Conservation (phyloP, 2,113 vertebrate genomes). For the Pyxicephalus adspersus region DNA sequence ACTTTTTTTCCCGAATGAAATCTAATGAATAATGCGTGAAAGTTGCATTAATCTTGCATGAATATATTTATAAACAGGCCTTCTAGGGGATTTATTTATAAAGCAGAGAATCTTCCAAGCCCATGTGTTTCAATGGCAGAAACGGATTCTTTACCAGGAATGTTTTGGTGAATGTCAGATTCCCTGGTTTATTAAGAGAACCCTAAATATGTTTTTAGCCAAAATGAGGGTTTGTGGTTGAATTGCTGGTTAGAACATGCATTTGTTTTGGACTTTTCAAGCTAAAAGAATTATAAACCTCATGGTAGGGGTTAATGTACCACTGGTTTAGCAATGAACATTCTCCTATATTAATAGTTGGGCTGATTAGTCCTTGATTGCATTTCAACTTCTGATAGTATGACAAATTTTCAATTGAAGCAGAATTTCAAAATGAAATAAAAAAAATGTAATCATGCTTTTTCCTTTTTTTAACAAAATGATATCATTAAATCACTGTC, state of each 20-base stretch:
- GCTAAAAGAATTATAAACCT: constrained; percentile 23
- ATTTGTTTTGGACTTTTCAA: neutral
- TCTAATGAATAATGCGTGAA: too few species aligned
- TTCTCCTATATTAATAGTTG: neutral
- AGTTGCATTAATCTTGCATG: too few species aligned
- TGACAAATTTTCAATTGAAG: neutral
- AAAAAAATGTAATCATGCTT: neutral
- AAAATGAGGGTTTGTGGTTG: too few species aligned
- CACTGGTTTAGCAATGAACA: constrained; percentile 31
- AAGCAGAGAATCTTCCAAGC: too few species aligned
- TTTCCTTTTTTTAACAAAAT: neutral
- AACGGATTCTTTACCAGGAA: too few species aligned
- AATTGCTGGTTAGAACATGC: neutral
- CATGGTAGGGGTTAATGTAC: rapidly evolving
- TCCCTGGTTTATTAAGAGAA: too few species aligned
- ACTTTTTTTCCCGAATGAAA: too few species aligned
- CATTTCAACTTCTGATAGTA: constrained; percentile 2
- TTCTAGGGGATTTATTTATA: too few species aligned
- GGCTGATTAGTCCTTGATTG: neutral
- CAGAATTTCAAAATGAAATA: neutral
- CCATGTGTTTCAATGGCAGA: too few species aligned
- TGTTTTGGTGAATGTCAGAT: too few species aligned
- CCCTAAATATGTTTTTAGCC: too few species aligned
- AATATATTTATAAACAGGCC: too few species aligned
- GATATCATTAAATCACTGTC: neutral